Percentiles rank a stretch among this genome's conserved stretches.
Evolutionary conservation across 2,113 vertebrate genomes (phyloP).

Genomic region (Trogon melanurus): DNA sequence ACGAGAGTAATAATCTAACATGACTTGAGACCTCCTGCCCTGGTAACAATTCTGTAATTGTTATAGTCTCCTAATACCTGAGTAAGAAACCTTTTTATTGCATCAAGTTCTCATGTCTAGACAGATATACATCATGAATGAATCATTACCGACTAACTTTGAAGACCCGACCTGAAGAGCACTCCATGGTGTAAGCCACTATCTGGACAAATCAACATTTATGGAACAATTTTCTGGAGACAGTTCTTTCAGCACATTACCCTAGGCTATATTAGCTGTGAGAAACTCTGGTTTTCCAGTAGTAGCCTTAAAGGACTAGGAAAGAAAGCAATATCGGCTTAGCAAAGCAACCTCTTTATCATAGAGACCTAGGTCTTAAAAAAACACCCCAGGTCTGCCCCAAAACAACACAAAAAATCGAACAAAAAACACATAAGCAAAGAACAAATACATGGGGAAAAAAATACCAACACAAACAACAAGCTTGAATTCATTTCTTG

Average conservation of each 20-base stretch:
- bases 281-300: slow-evolving; percentile 6
- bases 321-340: not conserved
- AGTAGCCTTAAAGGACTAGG: not conserved
- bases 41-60: not conserved
- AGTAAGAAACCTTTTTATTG: slow-evolving; percentile 34
- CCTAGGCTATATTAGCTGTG: not conserved
- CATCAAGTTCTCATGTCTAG: slow-evolving; percentile 55
- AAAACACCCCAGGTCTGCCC: not conserved
- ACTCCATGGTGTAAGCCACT: slow-evolving; percentile 15
- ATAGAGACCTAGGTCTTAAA: not conserved
- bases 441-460: not conserved
- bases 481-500: not conserved
- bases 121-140: slow-evolving; percentile 29
- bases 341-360: not conserved
- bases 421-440: not conserved
- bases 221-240: slow-evolving; percentile 41
- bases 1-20: not conserved
- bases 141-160: slow-evolving; percentile 38
- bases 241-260: not conserved
- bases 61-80: not conserved
- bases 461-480: not conserved
- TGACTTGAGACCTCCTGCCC: not conserved
- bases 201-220: slow-evolving; percentile 39
- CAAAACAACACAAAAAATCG: accelerated
- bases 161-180: slow-evolving; percentile 34